Evolutionary conservation across 2,888 invertebrate genomes (phyloP).

Genomic region (Teleogryllus oceanicus): DNA sequence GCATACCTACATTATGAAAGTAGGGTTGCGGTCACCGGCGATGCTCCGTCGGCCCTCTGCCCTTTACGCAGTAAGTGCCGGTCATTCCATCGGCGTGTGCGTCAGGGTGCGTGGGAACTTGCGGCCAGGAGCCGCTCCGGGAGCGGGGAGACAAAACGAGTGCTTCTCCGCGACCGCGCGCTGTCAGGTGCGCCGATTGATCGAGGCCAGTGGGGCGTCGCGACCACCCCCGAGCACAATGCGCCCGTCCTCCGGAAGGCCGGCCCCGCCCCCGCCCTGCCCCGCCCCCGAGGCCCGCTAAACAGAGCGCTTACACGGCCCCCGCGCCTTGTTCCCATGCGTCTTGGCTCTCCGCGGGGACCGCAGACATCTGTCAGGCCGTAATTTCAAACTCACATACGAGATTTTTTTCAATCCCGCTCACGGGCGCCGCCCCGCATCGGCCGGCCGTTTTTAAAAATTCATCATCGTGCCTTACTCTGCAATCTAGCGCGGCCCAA

Average conservation of each 20-base stretch:
- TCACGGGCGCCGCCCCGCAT: neutral
- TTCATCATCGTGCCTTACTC: slow-evolving; percentile 1
- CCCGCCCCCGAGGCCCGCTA: neutral
- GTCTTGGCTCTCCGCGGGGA: neutral
- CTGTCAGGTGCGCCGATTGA: neutral
- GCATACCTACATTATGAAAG: too few species aligned
- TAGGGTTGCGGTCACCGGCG: too few species aligned
- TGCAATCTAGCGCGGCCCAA: neutral
- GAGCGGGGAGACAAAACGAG: neutral
- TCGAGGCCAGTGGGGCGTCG: neutral
- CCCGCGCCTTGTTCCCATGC: neutral
- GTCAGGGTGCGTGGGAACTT: too few species aligned
- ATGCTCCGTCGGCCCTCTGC: too few species aligned
- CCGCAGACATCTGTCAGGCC: slow-evolving; percentile 4
- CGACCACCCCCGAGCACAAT: too few species aligned
- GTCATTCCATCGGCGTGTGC: too few species aligned
- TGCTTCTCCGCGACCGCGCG: neutral
- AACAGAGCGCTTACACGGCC: neutral
- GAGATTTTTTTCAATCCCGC: neutral
- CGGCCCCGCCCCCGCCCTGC: neutral
- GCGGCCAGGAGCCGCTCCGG: too few species aligned
- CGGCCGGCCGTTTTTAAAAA: slow-evolving; percentile 5
- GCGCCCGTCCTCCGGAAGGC: neutral
- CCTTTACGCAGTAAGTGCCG: too few species aligned
- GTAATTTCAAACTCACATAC: neutral